These are phyloP conservation scores for Amaurobius ferox DNA, from an alignment of 2,888 invertebrate species.

Conservation along the genomic window DNA sequence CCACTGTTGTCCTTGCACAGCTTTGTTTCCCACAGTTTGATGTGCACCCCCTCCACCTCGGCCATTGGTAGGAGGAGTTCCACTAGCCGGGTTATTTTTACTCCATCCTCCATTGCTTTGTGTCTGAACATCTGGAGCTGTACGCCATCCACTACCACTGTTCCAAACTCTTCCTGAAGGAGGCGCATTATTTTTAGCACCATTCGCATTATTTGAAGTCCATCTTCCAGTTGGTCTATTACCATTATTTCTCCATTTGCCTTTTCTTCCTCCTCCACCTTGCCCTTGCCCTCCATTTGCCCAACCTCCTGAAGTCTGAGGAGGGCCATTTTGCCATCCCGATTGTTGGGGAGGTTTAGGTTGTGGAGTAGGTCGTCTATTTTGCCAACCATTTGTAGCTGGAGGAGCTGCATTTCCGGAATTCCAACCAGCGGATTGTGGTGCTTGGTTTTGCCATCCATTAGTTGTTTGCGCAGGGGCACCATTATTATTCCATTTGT, in stretches of 20 bases:
- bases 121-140: neutral
- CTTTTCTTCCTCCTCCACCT: constrained; percentile 16
- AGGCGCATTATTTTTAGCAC: neutral
- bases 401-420: constrained; percentile 9
- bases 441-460: constrained; percentile 43
- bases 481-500: constrained; percentile 16
- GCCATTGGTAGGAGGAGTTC: neutral
- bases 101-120: constrained; percentile 7
- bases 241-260: constrained; percentile 22
- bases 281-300: neutral
- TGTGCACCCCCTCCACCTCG: neutral
- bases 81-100: neutral
- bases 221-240: constrained; percentile 21
- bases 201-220: constrained; percentile 9
- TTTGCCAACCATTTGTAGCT: constrained; percentile 43
- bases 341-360: constrained; percentile 15
- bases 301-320: constrained; percentile 17
- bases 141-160: constrained; percentile 28
- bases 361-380: constrained; percentile 1
- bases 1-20: constrained; percentile 13
- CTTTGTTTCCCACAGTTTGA: constrained; percentile 15
- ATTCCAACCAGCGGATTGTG: constrained; percentile 22
- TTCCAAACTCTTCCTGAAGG: constrained; percentile 21
- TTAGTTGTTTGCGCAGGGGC: constrained; percentile 18
- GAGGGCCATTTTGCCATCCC: constrained; percentile 43